Evolutionary conservation across 1,140 invertebrate genomes (phyloP).

Genomic region (Myzus persicae): DNA sequence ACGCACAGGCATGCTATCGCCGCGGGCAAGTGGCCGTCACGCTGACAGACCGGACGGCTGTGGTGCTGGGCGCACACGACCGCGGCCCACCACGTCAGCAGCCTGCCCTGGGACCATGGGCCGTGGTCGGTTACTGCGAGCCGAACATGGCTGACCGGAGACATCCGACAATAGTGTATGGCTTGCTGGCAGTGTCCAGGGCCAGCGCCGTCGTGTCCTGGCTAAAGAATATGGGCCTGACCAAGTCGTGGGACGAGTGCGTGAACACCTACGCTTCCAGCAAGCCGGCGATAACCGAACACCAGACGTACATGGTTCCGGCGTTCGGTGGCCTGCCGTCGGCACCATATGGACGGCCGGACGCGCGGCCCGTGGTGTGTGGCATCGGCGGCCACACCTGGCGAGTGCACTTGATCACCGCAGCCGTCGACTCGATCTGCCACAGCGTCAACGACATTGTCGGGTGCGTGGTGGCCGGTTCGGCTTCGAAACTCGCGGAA

Average conservation of each 20-base stretch:
- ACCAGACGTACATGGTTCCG: not conserved
- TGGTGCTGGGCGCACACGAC: not conserved
- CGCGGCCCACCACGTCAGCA: not conserved
- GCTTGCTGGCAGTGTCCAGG: not conserved
- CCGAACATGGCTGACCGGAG: no score
- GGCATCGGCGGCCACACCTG: conserved; percentile 5
- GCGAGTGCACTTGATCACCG: not conserved
- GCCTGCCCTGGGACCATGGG: not conserved
- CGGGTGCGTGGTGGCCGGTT: not conserved
- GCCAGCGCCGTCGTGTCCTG: not conserved
- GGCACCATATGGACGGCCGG: not conserved
- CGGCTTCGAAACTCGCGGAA: not conserved
- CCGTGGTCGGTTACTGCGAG: not conserved
- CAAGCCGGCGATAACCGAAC: not conserved
- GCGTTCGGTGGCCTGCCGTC: not conserved
- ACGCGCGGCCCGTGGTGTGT: not conserved
- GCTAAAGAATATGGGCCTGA: not conserved
- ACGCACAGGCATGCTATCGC: not conserved
- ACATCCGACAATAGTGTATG: not conserved
- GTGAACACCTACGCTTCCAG: not conserved
- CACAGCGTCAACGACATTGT: not conserved
- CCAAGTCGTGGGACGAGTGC: not conserved
- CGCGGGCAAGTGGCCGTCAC: not conserved
- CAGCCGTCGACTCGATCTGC: conserved; percentile 12
- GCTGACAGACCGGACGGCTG: not conserved